Evolutionary conservation across 2,113 vertebrate species (phyloP).

Genomic region (Chloebia gouldiae): DNA sequence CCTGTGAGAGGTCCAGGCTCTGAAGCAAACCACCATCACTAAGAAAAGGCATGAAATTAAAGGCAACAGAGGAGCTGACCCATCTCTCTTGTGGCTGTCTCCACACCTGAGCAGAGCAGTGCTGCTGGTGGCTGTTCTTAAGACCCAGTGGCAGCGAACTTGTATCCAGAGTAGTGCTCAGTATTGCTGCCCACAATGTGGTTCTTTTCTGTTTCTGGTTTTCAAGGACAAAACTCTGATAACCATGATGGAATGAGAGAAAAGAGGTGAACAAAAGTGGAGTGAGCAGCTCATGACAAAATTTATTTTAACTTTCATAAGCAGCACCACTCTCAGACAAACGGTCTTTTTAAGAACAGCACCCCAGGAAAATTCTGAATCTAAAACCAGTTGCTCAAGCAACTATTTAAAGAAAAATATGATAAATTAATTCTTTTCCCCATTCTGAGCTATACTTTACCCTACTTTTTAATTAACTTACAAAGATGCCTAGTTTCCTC

Average conservation of each 20-base stretch:
- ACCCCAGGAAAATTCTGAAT: background rate
- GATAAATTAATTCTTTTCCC: rapidly evolving
- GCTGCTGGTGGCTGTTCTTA: background rate
- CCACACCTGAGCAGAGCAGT: background rate
- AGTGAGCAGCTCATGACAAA: background rate
- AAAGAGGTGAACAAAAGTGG: background rate
- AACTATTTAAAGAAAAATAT: background rate
- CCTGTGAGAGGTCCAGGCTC: background rate
- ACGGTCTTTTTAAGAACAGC: background rate
- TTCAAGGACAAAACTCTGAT: background rate
- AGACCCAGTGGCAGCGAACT: background rate
- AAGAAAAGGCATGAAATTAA: background rate
- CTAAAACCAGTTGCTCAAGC: background rate
- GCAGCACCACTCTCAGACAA: background rate
- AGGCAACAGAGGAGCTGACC: background rate
- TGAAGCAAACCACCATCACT: background rate
- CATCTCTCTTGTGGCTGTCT: background rate
- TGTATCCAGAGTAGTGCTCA: background rate
- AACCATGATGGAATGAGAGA: background rate
- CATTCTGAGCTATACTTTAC: background rate
- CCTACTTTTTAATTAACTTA: background rate
- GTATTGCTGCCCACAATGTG: rapidly evolving
- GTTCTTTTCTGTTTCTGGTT: background rate
- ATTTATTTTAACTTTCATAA: background rate
- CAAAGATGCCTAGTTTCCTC: background rate